Evolutionary conservation across 2,113 vertebrate genomes (phyloP).

Genomic region (Nettapus auritus): DNA sequence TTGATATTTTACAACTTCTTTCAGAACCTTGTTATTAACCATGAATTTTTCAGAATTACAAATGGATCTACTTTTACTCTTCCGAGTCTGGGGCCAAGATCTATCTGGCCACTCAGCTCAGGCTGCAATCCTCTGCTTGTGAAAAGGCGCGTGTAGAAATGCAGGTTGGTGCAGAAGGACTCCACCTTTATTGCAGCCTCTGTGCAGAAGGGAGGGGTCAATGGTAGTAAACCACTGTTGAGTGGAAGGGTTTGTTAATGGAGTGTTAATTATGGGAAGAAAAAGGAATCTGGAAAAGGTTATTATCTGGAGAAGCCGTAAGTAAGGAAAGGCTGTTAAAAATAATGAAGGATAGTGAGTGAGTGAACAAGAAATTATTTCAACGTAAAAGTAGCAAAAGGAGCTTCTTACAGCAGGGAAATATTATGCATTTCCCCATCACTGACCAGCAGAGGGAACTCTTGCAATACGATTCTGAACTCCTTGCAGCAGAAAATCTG

Average conservation of each 20-base stretch:
- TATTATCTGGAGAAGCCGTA: neutral
- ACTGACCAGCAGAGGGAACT: conserved; percentile 30
- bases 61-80: neutral
- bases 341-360: neutral
- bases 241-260: no score
- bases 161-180: neutral
- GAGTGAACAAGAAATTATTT: neutral
- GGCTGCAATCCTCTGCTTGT: neutral
- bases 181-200: neutral
- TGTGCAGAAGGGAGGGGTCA: neutral
- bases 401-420: neutral
- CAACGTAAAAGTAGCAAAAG: neutral
- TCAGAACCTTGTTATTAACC: neutral
- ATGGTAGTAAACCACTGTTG: neutral
- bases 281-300: neutral
- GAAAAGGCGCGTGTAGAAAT: neutral
- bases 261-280: neutral
- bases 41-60: neutral
- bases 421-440: accelerated
- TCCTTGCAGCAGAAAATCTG: neutral
- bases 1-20: neutral
- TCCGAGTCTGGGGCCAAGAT: neutral
- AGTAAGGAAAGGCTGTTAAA: neutral
- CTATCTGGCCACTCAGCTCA: neutral
- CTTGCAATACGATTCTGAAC: neutral